phyloP scores from a whole-genome alignment of 2,888 invertebrate genomes.

The Pristionchus japonicus region DNA sequence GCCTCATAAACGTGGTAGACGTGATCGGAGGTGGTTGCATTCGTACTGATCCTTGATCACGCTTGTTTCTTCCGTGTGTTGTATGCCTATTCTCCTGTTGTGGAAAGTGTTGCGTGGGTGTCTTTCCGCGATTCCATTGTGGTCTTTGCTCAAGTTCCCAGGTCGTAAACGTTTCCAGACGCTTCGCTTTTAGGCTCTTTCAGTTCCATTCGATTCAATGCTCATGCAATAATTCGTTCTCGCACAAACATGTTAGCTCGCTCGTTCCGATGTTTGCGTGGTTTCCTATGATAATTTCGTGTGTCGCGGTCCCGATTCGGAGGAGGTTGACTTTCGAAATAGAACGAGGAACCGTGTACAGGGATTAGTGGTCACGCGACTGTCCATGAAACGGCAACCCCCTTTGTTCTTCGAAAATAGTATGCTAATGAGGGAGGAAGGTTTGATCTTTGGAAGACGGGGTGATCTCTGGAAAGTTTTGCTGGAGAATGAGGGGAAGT shows the following conservation, averaged over 20 bases:
- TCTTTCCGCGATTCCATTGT: not conserved
- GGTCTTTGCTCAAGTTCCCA: not conserved
- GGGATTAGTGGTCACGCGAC: conserved; percentile 4
- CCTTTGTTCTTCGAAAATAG: conserved; percentile 23
- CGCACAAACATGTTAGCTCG: not conserved
- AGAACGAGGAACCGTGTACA: not conserved
- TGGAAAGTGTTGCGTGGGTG: not conserved
- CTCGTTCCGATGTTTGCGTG: not conserved
- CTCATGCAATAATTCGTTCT: not conserved
- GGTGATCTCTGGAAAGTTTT: not conserved
- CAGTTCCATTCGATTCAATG: not conserved
- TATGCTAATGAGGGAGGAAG: not conserved
- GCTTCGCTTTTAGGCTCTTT: too few relatives aligned
- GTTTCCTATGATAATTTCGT: not conserved
- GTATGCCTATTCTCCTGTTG: too few relatives aligned
- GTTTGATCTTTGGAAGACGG: not conserved
- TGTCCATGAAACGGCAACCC: not conserved
- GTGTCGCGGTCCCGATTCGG: too few relatives aligned
- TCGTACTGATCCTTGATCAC: too few relatives aligned
- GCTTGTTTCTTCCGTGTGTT: too few relatives aligned
- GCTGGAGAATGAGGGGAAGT: not conserved
- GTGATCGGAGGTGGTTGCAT: too few relatives aligned
- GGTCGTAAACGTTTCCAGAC: not conserved
- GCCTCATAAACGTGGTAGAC: not conserved
- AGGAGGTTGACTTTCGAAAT: not conserved